Conservation (phyloP, 2,113 vertebrate genomes). For the Passer domesticus region DNA sequence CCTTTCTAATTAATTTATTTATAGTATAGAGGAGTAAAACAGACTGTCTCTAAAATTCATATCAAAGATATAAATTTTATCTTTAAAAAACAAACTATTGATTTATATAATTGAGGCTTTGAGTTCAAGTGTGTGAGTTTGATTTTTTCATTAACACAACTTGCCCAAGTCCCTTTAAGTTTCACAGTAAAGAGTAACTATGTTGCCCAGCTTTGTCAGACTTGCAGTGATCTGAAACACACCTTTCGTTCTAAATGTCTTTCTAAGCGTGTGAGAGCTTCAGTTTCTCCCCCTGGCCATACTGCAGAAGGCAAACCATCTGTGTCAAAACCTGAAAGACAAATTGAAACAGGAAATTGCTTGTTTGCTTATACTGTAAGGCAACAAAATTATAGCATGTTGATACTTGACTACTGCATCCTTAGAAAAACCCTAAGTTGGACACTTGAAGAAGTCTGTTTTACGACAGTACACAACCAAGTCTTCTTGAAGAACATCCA, state of each 20-base stretch:
- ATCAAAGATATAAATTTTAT: neutral
- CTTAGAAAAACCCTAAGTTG: neutral
- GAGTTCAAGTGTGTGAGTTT: neutral
- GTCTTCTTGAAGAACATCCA: neutral
- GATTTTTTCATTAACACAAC: neutral
- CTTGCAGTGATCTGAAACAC: neutral
- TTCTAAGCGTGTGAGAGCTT: slow-evolving; percentile 91
- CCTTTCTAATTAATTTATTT: neutral
- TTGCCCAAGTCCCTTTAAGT: neutral
- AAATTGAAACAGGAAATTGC: slow-evolving; percentile 7
- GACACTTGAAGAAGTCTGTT: neutral
- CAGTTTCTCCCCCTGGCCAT: slow-evolving; percentile 94
- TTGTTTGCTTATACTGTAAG: neutral
- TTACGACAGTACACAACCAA: neutral
- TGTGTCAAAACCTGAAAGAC: slow-evolving; percentile 88
- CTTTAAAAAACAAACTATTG: neutral
- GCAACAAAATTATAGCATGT: neutral
- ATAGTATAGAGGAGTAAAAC: neutral
- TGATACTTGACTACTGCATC: neutral
- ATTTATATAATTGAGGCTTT: neutral
- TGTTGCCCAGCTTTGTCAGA: neutral
- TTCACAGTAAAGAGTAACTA: neutral
- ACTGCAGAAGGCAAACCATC: slow-evolving; percentile 88
- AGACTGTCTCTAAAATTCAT: neutral
- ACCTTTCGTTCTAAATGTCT: slow-evolving; percentile 95